Evolutionary conservation across 2,797 vertebrate species (phyloP).

Genomic region (Aselliscus stoliczkanus): DNA sequence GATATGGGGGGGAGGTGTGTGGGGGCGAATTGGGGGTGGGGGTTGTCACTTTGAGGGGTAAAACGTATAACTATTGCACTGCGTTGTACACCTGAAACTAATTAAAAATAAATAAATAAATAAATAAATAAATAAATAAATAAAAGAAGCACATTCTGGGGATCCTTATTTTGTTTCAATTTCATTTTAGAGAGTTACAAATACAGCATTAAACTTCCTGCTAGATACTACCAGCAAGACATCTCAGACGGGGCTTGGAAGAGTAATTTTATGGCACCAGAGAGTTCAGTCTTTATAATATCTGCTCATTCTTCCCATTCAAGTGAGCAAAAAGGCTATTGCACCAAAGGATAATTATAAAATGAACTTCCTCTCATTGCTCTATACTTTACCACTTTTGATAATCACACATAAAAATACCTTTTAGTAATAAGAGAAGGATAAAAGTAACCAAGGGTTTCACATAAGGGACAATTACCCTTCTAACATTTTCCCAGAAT

Average conservation of each 20-base stretch:
- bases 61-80: no score
- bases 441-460: constrained; percentile 30
- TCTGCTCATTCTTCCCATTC: not conserved
- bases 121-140: no score
- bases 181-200: not conserved
- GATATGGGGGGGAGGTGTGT: no score
- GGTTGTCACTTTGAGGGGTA: no score
- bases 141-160: not conserved
- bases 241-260: not conserved
- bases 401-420: constrained; percentile 45
- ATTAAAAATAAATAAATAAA: no score
- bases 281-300: not conserved
- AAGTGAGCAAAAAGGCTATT: not conserved
- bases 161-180: not conserved
- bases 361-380: not conserved
- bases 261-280: not conserved
- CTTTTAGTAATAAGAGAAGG: not conserved
- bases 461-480: not conserved
- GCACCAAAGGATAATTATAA: not conserved
- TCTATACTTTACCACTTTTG: constrained; percentile 15
- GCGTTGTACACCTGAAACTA: no score
- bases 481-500: not conserved
- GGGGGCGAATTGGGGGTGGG: no score
- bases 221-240: not conserved
- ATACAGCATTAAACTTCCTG: not conserved